A percentile compares a stretch with the other conserved stretches of the same genome.
These are phyloP conservation scores for Spizaetus ornatus DNA, from an alignment of 2,113 vertebrate species.

Conservation along the genomic window DNA sequence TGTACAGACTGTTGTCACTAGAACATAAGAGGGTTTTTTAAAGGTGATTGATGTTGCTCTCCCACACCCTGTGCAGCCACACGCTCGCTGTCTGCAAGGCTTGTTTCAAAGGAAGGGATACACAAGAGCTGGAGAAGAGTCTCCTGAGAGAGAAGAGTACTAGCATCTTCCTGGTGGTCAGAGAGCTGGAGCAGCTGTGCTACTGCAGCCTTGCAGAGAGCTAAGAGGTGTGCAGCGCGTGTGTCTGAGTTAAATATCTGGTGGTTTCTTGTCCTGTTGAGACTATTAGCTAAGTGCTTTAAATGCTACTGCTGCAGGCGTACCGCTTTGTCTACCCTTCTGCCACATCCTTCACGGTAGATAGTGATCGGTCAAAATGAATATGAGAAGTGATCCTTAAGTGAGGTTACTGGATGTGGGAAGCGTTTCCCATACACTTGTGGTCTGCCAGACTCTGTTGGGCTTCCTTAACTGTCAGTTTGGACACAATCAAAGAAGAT, in stretches of 20 bases:
- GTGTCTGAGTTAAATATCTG: neutral
- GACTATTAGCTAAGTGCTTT: neutral
- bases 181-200: neutral
- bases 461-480: neutral
- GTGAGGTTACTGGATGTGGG: neutral
- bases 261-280: neutral
- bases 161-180: neutral
- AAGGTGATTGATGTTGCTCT: neutral
- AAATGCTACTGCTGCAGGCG: neutral
- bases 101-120: neutral
- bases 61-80: neutral
- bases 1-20: neutral
- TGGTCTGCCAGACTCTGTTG: neutral
- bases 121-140: neutral
- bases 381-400: neutral
- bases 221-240: accelerated
- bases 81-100: accelerated
- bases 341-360: neutral
- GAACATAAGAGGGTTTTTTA: neutral
- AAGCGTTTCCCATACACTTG: accelerated
- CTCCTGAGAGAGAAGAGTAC: neutral
- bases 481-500: neutral
- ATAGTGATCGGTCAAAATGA: neutral
- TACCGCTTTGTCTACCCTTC: neutral
- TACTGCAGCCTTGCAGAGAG: neutral